Evolutionary conservation across 2,888 invertebrate genomes (phyloP).

Genomic region (Bellardia bayeri): DNA sequence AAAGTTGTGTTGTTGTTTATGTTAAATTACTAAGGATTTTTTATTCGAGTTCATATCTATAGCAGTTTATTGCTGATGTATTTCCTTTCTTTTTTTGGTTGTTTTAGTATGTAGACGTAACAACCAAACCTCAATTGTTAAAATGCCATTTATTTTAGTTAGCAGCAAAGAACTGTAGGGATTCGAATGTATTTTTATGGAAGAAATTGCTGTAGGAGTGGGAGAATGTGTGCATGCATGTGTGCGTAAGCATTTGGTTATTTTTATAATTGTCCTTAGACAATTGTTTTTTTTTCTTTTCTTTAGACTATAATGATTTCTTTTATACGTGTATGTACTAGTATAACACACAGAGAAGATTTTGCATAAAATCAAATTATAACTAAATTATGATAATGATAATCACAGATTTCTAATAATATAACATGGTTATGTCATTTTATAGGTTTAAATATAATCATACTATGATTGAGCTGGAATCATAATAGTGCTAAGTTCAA

Average conservation of each 20-base stretch:
- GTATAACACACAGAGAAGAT: too few relatives aligned
- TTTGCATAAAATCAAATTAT: too few relatives aligned
- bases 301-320: conserved; percentile 11
- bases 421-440: too few relatives aligned
- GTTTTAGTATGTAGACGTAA: not conserved
- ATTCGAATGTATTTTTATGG: not conserved
- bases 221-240: not conserved
- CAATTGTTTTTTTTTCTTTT: conserved; percentile 36
- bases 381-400: too few relatives aligned
- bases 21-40: conserved; percentile 3
- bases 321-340: not conserved
- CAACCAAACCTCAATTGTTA: conserved; percentile 53
- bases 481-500: too few relatives aligned
- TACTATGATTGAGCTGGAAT: too few relatives aligned
- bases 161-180: not conserved
- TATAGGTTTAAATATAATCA: too few relatives aligned
- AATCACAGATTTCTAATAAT: too few relatives aligned
- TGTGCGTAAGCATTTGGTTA: not conserved
- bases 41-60: conserved; percentile 1
- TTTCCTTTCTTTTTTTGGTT: not conserved
- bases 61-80: not conserved
- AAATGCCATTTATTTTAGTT: conserved; percentile 57
- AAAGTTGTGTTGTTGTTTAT: not conserved
- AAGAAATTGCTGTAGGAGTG: not conserved
- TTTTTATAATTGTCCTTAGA: conserved; percentile 7